phyloP scores from a whole-genome alignment of 2,888 invertebrate species.

The Hirtodrosophila cameraria region DNA sequence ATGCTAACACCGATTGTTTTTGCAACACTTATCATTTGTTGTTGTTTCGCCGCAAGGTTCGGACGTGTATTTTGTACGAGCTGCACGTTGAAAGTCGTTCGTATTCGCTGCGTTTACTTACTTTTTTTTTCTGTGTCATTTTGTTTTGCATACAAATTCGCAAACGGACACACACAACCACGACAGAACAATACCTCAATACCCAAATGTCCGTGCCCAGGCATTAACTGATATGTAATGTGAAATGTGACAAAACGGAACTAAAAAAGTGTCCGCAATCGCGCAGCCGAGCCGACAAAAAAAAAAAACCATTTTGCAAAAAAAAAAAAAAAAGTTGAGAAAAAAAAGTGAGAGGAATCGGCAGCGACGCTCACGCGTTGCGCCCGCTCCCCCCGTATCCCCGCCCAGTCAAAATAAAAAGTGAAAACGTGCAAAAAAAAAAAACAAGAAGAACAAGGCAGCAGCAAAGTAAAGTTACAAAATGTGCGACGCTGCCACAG shows the following conservation, averaged over 20 bases:
- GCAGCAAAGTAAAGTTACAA: conserved; percentile 25
- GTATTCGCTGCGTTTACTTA: conserved; percentile 37
- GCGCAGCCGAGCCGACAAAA: conserved; percentile 45
- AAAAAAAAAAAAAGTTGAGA: conserved; percentile 26
- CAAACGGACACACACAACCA: conserved; percentile 42
- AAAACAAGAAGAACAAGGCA: conserved; percentile 34
- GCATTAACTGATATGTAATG: conserved; percentile 49
- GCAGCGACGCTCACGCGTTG: conserved; percentile 57
- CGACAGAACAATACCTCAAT: conserved; percentile 45
- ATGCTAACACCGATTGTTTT: conserved; percentile 11
- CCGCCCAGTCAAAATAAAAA: conserved; percentile 68
- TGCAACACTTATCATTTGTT: conserved; percentile 44
- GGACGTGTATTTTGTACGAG: conserved; percentile 30
- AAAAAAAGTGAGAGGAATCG: conserved; percentile 57
- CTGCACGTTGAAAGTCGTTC: conserved; percentile 35
- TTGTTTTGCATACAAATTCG: conserved; percentile 50
- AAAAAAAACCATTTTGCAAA: conserved; percentile 50
- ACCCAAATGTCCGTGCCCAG: conserved; percentile 33
- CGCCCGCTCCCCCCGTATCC: no score
- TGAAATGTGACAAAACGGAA: conserved; percentile 56
- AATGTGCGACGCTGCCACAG: conserved; percentile 69
- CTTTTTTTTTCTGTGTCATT: conserved; percentile 55
- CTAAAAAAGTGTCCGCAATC: conserved; percentile 43
- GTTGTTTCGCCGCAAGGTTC: conserved; percentile 57
- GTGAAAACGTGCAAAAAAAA: conserved; percentile 71